A percentile compares a stretch with the other conserved stretches of the same genome.
phyloP scores from a whole-genome alignment of 1,140 invertebrate species.

The Ptiloglossa arizonensis region DNA sequence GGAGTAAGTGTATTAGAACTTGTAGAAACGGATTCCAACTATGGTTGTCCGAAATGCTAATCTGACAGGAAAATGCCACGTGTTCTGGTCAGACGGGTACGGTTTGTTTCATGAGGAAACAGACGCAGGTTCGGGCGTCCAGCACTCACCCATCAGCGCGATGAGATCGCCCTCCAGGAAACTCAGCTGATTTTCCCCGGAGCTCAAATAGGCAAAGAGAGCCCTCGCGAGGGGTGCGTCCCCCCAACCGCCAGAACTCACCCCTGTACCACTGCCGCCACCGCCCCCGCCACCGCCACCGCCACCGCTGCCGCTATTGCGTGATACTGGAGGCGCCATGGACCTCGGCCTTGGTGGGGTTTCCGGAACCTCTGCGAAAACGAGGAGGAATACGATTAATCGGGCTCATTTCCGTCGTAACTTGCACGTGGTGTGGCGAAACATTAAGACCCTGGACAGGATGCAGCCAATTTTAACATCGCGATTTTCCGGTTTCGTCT shows the following conservation, averaged over 20 bases:
- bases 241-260: conserved; percentile 72
- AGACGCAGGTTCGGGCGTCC: neutral
- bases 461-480: neutral
- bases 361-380: conserved; percentile 80
- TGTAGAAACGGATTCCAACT: neutral
- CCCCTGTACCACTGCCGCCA: conserved; percentile 59
- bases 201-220: conserved; percentile 94
- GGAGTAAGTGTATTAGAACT: too few species aligned
- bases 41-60: neutral
- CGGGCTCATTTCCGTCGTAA: neutral
- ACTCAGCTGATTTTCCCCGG: conserved; percentile 94
- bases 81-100: neutral
- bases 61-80: neutral
- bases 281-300: conserved; percentile 77
- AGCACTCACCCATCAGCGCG: conserved; percentile 87
- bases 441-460: neutral
- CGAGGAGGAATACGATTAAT: conserved; percentile 19
- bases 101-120: neutral
- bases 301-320: conserved; percentile 80
- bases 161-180: conserved; percentile 96
- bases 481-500: neutral
- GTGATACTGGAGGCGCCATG: conserved; percentile 86
- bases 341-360: conserved; percentile 87
- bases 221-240: conserved; percentile 89
- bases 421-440: neutral